A percentile compares a stretch with the other conserved stretches of the same genome.
These are phyloP conservation scores for Phoxinus dragarum DNA, from an alignment of 2,797 vertebrate genomes.

Conservation along the genomic window DNA sequence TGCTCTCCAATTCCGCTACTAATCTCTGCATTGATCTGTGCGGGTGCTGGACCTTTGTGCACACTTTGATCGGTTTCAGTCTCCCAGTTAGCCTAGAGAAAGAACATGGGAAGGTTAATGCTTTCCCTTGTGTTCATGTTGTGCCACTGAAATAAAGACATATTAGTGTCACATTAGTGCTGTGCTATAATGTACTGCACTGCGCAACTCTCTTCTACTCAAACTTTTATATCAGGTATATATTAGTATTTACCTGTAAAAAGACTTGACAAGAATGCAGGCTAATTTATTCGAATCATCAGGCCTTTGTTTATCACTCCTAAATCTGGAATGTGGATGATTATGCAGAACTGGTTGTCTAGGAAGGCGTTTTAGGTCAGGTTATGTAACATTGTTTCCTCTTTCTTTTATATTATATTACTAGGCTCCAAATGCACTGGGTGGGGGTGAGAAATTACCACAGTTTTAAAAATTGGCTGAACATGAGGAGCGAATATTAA, in stretches of 20 bases:
- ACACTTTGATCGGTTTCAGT: conserved; percentile 38
- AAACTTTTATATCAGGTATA: neutral
- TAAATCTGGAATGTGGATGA: conserved; percentile 17
- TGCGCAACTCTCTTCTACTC: neutral
- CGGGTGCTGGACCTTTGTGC: conserved; percentile 22
- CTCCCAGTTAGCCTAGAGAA: conserved; percentile 12
- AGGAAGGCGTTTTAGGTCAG: neutral
- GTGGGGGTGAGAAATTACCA: neutral
- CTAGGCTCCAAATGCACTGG: neutral
- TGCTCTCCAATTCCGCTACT: conserved; percentile 46
- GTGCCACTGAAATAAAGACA: neutral
- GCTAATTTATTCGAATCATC: neutral
- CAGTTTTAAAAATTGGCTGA: neutral
- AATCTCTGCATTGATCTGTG: conserved; percentile 48
- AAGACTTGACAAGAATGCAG: neutral
- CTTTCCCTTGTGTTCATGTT: conserved; percentile 14
- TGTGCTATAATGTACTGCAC: neutral
- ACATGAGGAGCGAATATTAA: neutral
- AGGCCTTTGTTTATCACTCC: conserved; percentile 2
- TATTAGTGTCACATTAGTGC: conserved; percentile 10
- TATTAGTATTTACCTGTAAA: neutral
- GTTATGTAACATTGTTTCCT: neutral
- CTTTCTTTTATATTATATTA: neutral
- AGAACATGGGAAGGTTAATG: conserved; percentile 30
- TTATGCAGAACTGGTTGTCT: conserved; percentile 3